Conservation (phyloP, 2,888 invertebrate species). For the Cephus runcator region DNA sequence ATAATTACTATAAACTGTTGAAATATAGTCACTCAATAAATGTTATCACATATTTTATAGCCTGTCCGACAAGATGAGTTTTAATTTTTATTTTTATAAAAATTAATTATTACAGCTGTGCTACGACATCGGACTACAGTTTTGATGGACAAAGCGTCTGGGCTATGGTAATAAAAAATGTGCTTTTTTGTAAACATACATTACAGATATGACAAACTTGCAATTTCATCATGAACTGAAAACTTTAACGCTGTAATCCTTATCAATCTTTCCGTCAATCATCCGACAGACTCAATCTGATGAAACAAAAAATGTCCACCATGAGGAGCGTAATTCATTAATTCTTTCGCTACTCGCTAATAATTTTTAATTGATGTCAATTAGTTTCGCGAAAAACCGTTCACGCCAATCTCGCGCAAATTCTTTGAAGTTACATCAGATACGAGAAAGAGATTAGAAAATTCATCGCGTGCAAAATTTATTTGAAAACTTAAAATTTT, state of each 20-base stretch:
- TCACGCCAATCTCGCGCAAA: not conserved
- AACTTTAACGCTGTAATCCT: not conserved
- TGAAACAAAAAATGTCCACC: not conserved
- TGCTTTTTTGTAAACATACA: not conserved
- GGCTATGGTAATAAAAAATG: not conserved
- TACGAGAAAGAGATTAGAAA: not conserved
- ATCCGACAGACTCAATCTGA: not conserved
- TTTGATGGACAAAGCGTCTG: not conserved
- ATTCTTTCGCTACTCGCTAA: not conserved
- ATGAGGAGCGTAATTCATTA: not conserved
- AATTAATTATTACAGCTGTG: not conserved
- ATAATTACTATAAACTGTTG: not conserved
- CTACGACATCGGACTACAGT: not conserved
- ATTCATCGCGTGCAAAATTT: not conserved
- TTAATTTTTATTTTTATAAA: not conserved
- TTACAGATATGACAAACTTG: not conserved
- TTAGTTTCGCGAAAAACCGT: not conserved
- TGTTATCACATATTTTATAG: not conserved
- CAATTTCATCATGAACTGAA: not conserved
- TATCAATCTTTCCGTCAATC: not conserved
- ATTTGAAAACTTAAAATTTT: not conserved
- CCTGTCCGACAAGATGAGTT: not conserved
- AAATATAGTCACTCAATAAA: not conserved
- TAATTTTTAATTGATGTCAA: not conserved
- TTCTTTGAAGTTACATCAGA: not conserved